phyloP scores from a whole-genome alignment of 2,113 vertebrate species.

The Vulpes ferrilata region DNA sequence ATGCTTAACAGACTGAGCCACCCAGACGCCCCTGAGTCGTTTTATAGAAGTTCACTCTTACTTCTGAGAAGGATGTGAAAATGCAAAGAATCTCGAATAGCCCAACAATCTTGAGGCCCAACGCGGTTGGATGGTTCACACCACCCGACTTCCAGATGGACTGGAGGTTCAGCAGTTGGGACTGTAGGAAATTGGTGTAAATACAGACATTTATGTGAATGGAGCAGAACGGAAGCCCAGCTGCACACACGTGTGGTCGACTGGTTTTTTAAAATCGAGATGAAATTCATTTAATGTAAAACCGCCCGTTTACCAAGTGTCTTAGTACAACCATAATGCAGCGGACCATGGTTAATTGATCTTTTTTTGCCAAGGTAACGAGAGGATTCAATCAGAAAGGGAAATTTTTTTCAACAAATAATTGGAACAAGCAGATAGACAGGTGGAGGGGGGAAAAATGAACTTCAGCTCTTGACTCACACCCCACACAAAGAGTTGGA shows the following conservation, averaged over 20 bases:
- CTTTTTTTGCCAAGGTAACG: neutral
- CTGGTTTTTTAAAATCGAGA: neutral
- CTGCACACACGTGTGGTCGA: too few species aligned
- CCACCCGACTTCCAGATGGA: neutral
- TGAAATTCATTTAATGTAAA: neutral
- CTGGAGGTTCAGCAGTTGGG: rapidly evolving
- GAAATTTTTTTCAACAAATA: neutral
- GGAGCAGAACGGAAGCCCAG: neutral
- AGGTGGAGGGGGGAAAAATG: neutral
- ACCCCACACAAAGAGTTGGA: neutral
- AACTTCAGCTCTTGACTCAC: neutral
- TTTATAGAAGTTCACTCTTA: neutral
- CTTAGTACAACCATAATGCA: rapidly evolving
- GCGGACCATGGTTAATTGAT: neutral
- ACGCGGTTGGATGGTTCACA: rapidly evolving
- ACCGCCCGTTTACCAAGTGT: neutral
- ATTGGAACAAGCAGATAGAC: neutral
- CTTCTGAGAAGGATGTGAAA: neutral
- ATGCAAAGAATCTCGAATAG: neutral
- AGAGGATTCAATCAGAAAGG: neutral
- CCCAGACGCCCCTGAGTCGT: neutral
- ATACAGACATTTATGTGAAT: too few species aligned
- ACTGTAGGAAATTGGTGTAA: too few species aligned
- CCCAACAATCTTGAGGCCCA: neutral
- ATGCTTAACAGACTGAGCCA: too few species aligned